Conservation (phyloP, 2,797 vertebrate genomes). For the Eidolon dupreanum region DNA sequence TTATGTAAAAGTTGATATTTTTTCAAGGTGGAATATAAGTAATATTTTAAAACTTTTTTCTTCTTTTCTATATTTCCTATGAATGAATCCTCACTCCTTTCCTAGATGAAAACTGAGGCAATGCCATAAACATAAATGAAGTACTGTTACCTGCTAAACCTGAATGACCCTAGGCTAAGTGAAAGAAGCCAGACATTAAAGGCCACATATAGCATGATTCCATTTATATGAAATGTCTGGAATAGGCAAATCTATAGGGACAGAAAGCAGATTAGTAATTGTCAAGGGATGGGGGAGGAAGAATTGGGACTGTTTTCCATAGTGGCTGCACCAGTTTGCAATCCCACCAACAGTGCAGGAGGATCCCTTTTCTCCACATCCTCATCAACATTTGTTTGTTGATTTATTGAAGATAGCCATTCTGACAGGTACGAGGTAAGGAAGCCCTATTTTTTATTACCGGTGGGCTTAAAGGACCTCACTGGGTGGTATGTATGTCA, state of each 20-base stretch:
- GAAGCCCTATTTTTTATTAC: not conserved
- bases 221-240: not conserved
- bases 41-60: not conserved
- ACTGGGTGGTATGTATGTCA: accelerated
- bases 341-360: too few relatives aligned
- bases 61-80: not conserved
- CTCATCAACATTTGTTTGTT: too few relatives aligned
- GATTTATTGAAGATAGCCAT: too few relatives aligned
- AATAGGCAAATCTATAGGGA: not conserved
- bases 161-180: not conserved
- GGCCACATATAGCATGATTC: not conserved
- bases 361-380: too few relatives aligned
- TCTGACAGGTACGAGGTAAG: too few relatives aligned
- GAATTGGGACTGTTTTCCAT: not conserved
- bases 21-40: not conserved
- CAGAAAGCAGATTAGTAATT: not conserved
- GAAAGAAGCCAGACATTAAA: not conserved
- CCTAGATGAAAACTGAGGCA: not conserved
- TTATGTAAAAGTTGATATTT: not conserved
- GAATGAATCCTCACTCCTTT: not conserved
- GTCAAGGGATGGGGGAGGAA: not conserved
- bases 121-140: not conserved
- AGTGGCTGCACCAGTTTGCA: too few relatives aligned
- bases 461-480: not conserved
- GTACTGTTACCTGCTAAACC: not conserved